Percentiles rank a stretch among this genome's conserved stretches.
Evolutionary conservation across 2,113 vertebrate species (phyloP).

Genomic region (Pachypanchax playfairii): DNA sequence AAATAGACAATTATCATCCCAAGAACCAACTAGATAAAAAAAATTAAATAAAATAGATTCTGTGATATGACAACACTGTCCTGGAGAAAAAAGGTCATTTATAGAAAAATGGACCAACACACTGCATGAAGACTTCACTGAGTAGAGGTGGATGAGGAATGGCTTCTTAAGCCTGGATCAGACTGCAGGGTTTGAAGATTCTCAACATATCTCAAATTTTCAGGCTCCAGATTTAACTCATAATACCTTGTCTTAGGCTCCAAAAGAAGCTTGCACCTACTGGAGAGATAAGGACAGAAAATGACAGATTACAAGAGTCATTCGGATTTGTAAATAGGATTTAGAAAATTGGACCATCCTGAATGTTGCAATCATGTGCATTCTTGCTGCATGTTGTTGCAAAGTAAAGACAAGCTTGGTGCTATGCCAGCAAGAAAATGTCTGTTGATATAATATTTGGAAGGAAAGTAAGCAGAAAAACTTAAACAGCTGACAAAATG

Average conservation of each 20-base stretch:
- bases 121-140: conserved; percentile 45
- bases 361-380: conserved; percentile 51
- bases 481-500: background rate
- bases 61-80: conserved; percentile 22
- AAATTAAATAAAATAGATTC: background rate
- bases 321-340: conserved; percentile 68
- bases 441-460: conserved; percentile 1
- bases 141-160: conserved; percentile 46
- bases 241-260: conserved; percentile 49
- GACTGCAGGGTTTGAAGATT: conserved; percentile 55
- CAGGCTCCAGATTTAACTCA: conserved; percentile 54
- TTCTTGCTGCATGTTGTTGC: conserved; percentile 21
- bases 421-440: conserved; percentile 31
- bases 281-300: conserved; percentile 56
- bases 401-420: conserved; percentile 17
- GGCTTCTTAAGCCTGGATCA: conserved; percentile 63
- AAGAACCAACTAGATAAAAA: conserved; percentile 11
- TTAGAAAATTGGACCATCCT: conserved; percentile 62
- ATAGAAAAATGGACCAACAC: conserved; percentile 26
- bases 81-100: conserved; percentile 30
- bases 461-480: conserved; percentile 13
- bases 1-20: conserved; percentile 36
- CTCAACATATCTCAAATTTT: conserved; percentile 63
- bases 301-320: conserved; percentile 67
- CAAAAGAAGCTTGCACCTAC: conserved; percentile 45